These are phyloP conservation scores for Phalacrocorax aristotelis DNA, from an alignment of 2,113 vertebrate genomes.

Conservation along the genomic window DNA sequence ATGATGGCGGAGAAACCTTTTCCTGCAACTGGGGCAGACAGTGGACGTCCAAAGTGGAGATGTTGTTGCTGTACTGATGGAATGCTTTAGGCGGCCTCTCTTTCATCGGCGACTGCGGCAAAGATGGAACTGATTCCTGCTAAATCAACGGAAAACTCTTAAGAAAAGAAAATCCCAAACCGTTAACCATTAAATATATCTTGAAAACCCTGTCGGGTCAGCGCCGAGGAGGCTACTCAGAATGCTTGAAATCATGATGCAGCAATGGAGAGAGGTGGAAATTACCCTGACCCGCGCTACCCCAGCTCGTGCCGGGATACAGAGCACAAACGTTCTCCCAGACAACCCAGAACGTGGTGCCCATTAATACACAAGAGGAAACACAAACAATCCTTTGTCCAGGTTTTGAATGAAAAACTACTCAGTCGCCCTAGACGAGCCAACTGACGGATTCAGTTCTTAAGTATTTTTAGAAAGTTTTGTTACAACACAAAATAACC, in stretches of 20 bases:
- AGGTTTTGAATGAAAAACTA: neutral
- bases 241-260: neutral
- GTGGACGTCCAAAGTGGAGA: constrained; percentile 88
- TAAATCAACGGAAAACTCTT: neutral
- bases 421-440: rapidly evolving
- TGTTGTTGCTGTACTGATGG: constrained; percentile 92
- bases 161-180: neutral
- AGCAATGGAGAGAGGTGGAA: neutral
- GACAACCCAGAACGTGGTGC: neutral
- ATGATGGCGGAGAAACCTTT: constrained; percentile 73
- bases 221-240: neutral
- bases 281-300: neutral
- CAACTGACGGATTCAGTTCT: neutral
- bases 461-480: neutral
- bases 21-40: constrained; percentile 87
- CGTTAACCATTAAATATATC: neutral
- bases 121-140: constrained; percentile 77
- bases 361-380: neutral
- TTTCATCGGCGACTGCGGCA: constrained; percentile 74
- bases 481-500: neutral
- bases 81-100: constrained; percentile 78
- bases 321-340: neutral
- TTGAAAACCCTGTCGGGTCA: neutral
- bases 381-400: neutral
- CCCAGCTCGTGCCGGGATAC: neutral